Evolutionary conservation across 1,140 invertebrate genomes (phyloP), one percentile per base, ranked within the genome.

Genomic region (Cheumatopsyche charites): DNA sequence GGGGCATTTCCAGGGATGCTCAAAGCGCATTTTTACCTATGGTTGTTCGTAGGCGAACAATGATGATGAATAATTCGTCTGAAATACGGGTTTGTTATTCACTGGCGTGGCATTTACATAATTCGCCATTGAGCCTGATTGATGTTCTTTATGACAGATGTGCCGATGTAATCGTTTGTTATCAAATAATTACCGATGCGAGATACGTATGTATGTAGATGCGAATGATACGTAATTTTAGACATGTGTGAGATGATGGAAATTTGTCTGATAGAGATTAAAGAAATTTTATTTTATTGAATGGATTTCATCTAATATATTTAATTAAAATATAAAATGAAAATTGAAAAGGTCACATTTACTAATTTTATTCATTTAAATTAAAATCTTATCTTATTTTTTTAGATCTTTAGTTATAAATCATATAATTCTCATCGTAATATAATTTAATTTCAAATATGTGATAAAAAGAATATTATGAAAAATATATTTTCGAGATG

Each of bases 101-200:
- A 21, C 19, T 25, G 5, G 55, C 21, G 21, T 12, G 21, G 11
- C 25, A 58, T 58, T 58, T 58, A 26, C 55, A 58, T 23, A 23
- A 58, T 25, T 58, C 55, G 23, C 9, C 55, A 58, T 1, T 58
- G 12, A 58, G 23, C 55, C 21, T 58, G 55, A 58, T 25, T 9
- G 21, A 58, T 26, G 55, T 58, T 58, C 55, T 58, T 58, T 58
- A 26, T 58, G 55, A 58, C 55, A 58, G 19, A 58, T 58, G 55
- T 23, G 23, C 55, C 21, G 21, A 23, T 58, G 7, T 23, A 25
- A 58, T 58, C 21, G 55, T 58, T 58, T 25, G 19, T 58, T 58
- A 58, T 58, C 55, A 58, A 26, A 58, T 58, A 58, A 58, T 58
- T 58, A 25, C 23, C 21, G 21, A 17, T 15, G 15, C 15, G 15